These are phyloP conservation scores for Resseliella maxima DNA, from an alignment of 2,888 invertebrate genomes.

Conservation along the genomic window DNA sequence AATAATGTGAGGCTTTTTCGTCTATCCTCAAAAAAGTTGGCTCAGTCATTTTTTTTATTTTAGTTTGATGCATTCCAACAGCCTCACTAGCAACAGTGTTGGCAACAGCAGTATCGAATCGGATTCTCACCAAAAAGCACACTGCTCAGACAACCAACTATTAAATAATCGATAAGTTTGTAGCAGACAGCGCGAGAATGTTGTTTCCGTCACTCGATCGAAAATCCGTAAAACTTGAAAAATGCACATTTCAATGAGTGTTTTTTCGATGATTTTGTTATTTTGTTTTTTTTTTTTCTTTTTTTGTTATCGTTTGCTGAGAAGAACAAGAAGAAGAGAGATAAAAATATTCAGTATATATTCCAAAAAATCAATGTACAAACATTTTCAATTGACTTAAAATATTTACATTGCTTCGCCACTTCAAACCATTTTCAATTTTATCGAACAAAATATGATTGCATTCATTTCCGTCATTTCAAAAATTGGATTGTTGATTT, in stretches of 20 bases:
- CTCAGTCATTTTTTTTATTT: neutral
- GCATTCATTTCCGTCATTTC: neutral
- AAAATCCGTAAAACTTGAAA: neutral
- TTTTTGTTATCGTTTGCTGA: neutral
- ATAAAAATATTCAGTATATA: too few species aligned
- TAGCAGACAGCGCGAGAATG: neutral
- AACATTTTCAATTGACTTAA: neutral
- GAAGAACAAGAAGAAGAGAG: too few species aligned
- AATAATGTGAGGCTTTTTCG: neutral
- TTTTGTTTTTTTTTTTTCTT: neutral
- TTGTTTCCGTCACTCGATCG: neutral
- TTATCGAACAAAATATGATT: neutral
- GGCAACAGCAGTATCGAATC: too few species aligned
- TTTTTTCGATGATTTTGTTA: too few species aligned
- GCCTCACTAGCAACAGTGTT: too few species aligned
- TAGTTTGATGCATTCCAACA: too few species aligned
- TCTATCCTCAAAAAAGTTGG: neutral
- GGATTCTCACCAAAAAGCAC: too few species aligned
- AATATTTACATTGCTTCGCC: neutral
- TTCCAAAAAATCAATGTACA: too few species aligned
- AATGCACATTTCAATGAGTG: too few species aligned
- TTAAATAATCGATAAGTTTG: neutral
- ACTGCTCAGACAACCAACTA: too few species aligned
- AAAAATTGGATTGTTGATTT: neutral
- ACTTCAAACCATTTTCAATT: neutral